Evolutionary conservation across 1,140 invertebrate genomes (phyloP).

Genomic region (Apis dorsata): DNA sequence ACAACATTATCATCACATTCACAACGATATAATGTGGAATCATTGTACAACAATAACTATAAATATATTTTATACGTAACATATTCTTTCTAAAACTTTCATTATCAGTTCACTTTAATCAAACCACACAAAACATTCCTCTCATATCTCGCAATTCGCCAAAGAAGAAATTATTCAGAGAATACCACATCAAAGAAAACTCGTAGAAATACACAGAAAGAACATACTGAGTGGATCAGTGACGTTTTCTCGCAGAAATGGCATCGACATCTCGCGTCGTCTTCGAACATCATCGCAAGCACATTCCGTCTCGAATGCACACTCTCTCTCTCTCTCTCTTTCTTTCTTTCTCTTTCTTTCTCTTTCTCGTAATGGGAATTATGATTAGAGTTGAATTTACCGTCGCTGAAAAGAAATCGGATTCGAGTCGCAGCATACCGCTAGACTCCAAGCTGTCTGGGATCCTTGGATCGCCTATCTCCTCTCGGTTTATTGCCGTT

Average conservation of each 20-base stretch:
- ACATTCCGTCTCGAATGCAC: background rate
- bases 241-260: background rate
- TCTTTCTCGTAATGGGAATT: slow-evolving; percentile 22
- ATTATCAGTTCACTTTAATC: background rate
- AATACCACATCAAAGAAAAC: background rate
- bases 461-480: slow-evolving; percentile 69
- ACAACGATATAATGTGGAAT: no score
- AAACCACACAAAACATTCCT: background rate
- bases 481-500: slow-evolving; percentile 70
- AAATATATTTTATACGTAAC: no score
- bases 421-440: slow-evolving; percentile 61
- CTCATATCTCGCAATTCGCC: background rate
- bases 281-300: background rate
- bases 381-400: slow-evolving; percentile 44
- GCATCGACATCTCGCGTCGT: slow-evolving; percentile 5
- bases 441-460: slow-evolving; percentile 79
- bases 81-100: no score
- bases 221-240: background rate
- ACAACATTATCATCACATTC: no score
- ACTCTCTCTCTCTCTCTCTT: background rate
- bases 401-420: slow-evolving; percentile 36
- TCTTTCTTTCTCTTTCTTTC: no score
- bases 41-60: no score
- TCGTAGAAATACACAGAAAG: background rate
- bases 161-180: background rate